A percentile compares a stretch with the other conserved stretches of the same genome.
These are phyloP conservation scores for Bicyclus anynana DNA, from an alignment of 1,140 invertebrate genomes.

Conservation along the genomic window DNA sequence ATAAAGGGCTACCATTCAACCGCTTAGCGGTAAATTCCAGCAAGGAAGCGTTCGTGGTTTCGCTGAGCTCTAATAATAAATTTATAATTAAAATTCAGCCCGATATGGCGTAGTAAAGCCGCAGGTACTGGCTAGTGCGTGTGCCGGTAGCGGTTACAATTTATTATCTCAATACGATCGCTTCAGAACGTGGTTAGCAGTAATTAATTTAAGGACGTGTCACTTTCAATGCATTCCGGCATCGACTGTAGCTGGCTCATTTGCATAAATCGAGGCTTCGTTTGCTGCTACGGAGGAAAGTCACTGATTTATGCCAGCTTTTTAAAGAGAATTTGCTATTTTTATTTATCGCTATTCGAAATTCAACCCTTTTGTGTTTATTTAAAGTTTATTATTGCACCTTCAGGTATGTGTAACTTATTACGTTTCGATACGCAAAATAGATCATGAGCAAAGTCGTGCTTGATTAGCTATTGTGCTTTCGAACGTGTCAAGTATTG, in stretches of 20 bases:
- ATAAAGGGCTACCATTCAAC: too few relatives aligned
- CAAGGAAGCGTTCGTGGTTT: too few relatives aligned
- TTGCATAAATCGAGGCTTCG: slow-evolving; percentile 25
- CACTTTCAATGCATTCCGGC: slow-evolving; percentile 17
- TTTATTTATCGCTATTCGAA: not conserved
- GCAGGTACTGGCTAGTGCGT: not conserved
- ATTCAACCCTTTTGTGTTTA: not conserved
- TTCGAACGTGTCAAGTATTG: slow-evolving; percentile 24
- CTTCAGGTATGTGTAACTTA: not conserved
- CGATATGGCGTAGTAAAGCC: not conserved
- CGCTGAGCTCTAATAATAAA: too few relatives aligned
- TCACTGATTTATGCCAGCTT: slow-evolving; percentile 19
- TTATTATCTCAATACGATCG: slow-evolving; percentile 26
- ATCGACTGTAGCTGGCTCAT: slow-evolving; percentile 19
- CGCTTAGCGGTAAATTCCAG: too few relatives aligned
- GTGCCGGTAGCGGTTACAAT: slow-evolving; percentile 7
- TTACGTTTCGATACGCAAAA: not conserved
- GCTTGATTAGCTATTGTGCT: slow-evolving; percentile 36
- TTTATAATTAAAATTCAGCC: too few relatives aligned
- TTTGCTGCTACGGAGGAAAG: slow-evolving; percentile 20
- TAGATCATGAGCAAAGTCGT: slow-evolving; percentile 22
- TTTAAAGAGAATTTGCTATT: slow-evolving; percentile 17
- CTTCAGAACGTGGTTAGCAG: slow-evolving; percentile 13
- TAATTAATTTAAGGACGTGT: slow-evolving; percentile 29
- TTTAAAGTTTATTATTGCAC: not conserved